These are phyloP conservation scores for Hippocampus comes DNA, from an alignment of 2,113 vertebrate genomes.

Conservation along the genomic window DNA sequence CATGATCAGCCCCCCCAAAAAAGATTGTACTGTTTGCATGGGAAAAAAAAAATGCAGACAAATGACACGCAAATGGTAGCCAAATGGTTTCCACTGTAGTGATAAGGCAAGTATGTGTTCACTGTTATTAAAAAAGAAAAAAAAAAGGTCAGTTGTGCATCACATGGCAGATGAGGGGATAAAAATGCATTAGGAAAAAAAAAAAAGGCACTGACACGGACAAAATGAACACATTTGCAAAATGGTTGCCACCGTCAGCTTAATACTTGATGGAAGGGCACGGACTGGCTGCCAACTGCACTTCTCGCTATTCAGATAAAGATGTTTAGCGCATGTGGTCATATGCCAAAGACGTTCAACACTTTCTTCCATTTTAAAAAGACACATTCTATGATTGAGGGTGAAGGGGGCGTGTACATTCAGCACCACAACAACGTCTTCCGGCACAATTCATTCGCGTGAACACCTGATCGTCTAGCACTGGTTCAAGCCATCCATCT, in stretches of 20 bases:
- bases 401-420: constrained; percentile 39
- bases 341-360: constrained; percentile 38
- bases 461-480: neutral
- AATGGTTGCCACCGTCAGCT: constrained; percentile 6
- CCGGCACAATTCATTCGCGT: constrained; percentile 41
- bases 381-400: constrained; percentile 37
- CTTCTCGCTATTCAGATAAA: constrained; percentile 3
- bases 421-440: constrained; percentile 38
- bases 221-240: constrained; percentile 16
- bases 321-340: constrained; percentile 42
- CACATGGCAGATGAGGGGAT: neutral
- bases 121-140: neutral
- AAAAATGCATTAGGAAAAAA: constrained; percentile 3
- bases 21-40: constrained; percentile 28
- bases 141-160: constrained; percentile 20
- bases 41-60: constrained; percentile 34
- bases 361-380: constrained; percentile 34
- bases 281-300: constrained; percentile 7
- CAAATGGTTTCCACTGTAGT: constrained; percentile 43
- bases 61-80: constrained; percentile 43
- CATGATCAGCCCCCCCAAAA: neutral
- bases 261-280: constrained; percentile 16
- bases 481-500: neutral
- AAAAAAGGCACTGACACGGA: constrained; percentile 47
- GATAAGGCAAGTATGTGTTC: constrained; percentile 50